phyloP scores from a whole-genome alignment of 2,797 vertebrate genomes.

The Pogoniulus pusillus region DNA sequence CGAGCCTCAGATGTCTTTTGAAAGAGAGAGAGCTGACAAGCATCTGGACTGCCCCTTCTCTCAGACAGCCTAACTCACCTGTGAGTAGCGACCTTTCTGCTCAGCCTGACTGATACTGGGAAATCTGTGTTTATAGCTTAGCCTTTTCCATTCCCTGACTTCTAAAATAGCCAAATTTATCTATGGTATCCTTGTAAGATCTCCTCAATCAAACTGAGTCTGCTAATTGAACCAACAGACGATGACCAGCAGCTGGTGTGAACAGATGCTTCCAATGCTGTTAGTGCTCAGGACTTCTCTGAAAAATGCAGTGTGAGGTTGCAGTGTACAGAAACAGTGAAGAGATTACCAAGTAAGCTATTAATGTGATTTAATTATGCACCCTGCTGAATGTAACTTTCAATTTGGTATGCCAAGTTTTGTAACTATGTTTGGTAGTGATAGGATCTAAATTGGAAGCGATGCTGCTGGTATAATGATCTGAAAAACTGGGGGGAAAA shows the following conservation, averaged over 20 bases:
- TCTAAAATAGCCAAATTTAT: too few relatives aligned
- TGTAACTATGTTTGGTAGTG: neutral
- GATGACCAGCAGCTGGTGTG: neutral
- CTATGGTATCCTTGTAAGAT: too few relatives aligned
- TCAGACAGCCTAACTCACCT: too few relatives aligned
- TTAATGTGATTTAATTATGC: neutral
- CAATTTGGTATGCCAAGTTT: neutral
- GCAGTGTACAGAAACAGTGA: neutral
- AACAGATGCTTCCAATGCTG: neutral
- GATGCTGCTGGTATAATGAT: neutral
- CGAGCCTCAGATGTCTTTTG: too few relatives aligned
- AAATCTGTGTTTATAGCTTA: too few relatives aligned
- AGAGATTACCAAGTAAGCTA: neutral
- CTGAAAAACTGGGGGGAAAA: conserved; percentile 5
- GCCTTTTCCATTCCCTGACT: too few relatives aligned
- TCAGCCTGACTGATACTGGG: too few relatives aligned
- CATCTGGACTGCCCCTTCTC: too few relatives aligned
- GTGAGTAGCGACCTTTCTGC: too few relatives aligned
- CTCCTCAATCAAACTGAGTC: too few relatives aligned
- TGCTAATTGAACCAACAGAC: too few relatives aligned
- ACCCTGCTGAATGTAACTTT: neutral
- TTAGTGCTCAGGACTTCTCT: neutral
- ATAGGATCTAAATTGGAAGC: neutral
- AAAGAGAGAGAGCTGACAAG: too few relatives aligned
- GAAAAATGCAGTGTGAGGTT: neutral